Conservation (phyloP, 2,113 vertebrate species). For the Terrapene triunguis region DNA sequence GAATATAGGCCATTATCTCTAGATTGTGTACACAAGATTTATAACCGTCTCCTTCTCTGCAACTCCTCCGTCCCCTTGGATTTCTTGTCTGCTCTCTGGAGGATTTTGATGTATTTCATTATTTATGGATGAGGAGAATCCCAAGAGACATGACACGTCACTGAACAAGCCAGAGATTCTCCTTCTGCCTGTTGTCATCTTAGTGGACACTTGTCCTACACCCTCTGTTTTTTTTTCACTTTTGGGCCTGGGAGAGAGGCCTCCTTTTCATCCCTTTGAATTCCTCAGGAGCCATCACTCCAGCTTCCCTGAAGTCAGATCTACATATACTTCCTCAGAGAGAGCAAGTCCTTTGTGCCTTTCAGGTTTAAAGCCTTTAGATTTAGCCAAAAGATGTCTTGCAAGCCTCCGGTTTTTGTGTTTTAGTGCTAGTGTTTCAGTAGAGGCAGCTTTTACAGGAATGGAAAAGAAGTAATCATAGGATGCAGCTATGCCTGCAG, state of each 20-base stretch:
- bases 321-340: slow-evolving; percentile 5
- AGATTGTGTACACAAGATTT: neutral
- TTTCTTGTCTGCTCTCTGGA: neutral
- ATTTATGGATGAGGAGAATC: neutral
- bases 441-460: neutral
- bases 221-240: neutral
- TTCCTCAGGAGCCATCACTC: neutral
- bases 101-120: neutral
- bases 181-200: neutral
- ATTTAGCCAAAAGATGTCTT: neutral
- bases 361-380: neutral
- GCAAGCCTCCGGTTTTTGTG: neutral
- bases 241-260: neutral
- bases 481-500: neutral
- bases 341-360: slow-evolving; percentile 7
- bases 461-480: neutral
- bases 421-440: neutral
- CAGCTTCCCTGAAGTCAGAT: neutral
- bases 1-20: neutral
- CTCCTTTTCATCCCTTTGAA: neutral
- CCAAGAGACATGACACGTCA: neutral
- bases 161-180: neutral
- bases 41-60: neutral
- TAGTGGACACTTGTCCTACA: neutral
- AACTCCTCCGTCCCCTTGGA: neutral